Base-by-base conservation (phyloP, 2,888 invertebrate genomes). In the Syrista parreyssii region DNA sequence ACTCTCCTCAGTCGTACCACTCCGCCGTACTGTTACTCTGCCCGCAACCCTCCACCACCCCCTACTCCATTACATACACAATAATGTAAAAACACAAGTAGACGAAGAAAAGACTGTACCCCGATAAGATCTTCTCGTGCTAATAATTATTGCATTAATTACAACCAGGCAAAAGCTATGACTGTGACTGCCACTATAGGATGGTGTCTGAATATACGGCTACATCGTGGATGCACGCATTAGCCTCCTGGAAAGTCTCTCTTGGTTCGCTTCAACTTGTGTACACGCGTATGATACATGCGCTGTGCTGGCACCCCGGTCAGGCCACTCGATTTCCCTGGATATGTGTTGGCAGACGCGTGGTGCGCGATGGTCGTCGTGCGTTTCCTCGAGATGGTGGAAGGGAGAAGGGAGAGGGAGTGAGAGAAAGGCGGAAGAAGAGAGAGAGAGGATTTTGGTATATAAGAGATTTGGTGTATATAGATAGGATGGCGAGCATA, bases 131-230 rank as follows among this genome's bases (percentile, higher is more conserved):
- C 89, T 89, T 89, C 85, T 89, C 89, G 89, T 88, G 88, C 88
- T 89, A 86, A 89, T 89, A 89, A 89, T 88, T 87, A 88, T 88
- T 87, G 86, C 87, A 89, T 89, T 89, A 88, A 89, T 89, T 89
- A 87, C 81, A 79, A 79, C 71, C 23, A 23, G 55, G 55, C 55
- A 55, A 55, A 55, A 55, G 55, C 55, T 55, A 55, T 55, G 55
- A 55, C 55, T 55, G 55, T 55, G 55, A 55, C 55, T 55, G 55
- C 55, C 1, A 9, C 55, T 55, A 9, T 55, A 55, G 15, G 55
- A 55, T 55, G 55, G 23, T 55, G 23, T 2, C 55, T 55, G 55
- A 55, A 55, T 55, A 6, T 23, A 55, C 55, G 55, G 55, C 9
- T 23, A 23, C 23, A 55, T 55, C 55, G 23, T 1, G 23, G 23